These are phyloP conservation scores for Macrophya annulata DNA, from an alignment of 2,888 invertebrate species.

Conservation along the genomic window DNA sequence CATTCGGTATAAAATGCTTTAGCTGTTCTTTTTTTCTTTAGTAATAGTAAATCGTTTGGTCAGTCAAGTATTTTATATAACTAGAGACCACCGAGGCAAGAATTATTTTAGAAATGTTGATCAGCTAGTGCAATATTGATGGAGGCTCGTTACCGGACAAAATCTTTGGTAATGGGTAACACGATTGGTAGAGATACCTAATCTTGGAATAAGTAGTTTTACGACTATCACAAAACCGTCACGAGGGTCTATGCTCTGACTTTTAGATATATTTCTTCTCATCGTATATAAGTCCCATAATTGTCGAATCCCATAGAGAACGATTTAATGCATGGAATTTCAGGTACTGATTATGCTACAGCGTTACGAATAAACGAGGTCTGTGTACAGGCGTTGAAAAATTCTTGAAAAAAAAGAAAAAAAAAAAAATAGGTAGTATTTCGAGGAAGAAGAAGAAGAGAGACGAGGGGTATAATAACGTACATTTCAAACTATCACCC, in stretches of 20 bases:
- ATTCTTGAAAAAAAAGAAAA: neutral
- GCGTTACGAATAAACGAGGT: constrained; percentile 17
- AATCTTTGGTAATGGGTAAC: constrained; percentile 48
- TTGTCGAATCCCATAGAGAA: neutral
- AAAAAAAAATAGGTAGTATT: neutral
- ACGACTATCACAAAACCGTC: neutral
- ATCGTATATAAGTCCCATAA: neutral
- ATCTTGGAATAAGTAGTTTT: constrained; percentile 1
- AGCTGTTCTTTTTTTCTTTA: too few species aligned
- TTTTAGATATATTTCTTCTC: neutral
- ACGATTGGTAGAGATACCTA: constrained; percentile 37
- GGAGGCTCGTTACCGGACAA: constrained; percentile 57
- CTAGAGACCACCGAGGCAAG: constrained; percentile 42
- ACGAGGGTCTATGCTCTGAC: neutral
- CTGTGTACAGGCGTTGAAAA: constrained; percentile 7
- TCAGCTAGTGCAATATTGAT: constrained; percentile 52
- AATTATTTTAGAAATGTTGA: constrained; percentile 19
- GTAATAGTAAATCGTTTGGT: neutral
- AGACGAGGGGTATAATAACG: neutral
- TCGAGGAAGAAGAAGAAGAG: neutral
- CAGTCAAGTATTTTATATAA: neutral
- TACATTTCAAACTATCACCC: constrained; percentile 8
- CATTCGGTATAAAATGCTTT: too few species aligned
- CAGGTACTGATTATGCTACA: neutral
- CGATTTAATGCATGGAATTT: constrained; percentile 30